phyloP scores from a whole-genome alignment of 2,888 invertebrate species.

The Melieria picta region DNA sequence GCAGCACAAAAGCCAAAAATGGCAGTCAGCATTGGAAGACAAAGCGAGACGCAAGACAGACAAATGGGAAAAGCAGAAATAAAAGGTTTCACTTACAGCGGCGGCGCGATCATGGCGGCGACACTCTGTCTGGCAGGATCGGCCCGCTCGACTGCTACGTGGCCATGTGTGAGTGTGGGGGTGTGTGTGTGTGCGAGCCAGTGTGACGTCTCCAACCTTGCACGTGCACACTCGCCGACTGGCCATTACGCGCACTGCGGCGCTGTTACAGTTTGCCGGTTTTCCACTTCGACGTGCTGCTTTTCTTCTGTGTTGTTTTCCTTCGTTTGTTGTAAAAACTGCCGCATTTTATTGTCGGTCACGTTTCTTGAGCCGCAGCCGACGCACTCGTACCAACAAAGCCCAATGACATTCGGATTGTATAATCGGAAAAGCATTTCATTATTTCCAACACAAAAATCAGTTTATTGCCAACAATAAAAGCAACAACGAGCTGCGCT shows the following conservation, averaged over 20 bases:
- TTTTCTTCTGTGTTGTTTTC: background rate
- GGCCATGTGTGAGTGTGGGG: conserved; percentile 38
- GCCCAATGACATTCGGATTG: background rate
- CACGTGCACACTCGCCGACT: background rate
- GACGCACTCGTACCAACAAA: background rate
- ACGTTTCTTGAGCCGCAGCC: conserved; percentile 2
- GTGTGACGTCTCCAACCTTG: background rate
- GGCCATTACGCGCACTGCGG: no score
- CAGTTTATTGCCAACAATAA: conserved; percentile 2
- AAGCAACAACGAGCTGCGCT: no score
- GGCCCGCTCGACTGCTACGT: conserved; percentile 24
- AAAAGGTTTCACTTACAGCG: conserved; percentile 6
- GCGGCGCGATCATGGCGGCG: conserved; percentile 22
- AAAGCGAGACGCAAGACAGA: background rate
- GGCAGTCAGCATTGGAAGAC: background rate
- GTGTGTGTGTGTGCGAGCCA: background rate
- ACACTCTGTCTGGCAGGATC: conserved; percentile 56
- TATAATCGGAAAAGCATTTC: no score
- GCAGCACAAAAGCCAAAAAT: background rate
- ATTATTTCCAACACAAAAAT: conserved; percentile 15
- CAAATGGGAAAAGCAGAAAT: no score
- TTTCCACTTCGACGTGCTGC: no score
- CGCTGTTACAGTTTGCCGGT: no score
- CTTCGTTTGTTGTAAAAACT: background rate
- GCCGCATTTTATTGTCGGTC: conserved; percentile 18